A percentile compares a stretch with the other conserved stretches of the same genome.
These are phyloP conservation scores for Latrodectus geometricus DNA, from an alignment of 1,140 invertebrate species.

Conservation along the genomic window DNA sequence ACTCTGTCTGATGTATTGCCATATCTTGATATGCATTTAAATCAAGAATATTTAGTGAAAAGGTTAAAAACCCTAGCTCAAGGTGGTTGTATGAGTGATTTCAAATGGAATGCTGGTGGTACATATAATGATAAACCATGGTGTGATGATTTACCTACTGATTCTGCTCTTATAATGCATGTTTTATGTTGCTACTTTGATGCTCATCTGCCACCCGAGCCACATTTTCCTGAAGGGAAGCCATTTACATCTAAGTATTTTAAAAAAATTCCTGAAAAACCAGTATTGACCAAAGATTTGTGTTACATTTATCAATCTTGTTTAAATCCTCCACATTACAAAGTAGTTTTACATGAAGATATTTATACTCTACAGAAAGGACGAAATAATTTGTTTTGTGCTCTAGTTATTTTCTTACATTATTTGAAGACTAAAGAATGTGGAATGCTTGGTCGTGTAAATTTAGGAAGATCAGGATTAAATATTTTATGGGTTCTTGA, in stretches of 20 bases:
- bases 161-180: conserved; percentile 81
- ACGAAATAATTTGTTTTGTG: conserved; percentile 85
- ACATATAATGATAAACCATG: conserved; percentile 80
- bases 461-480: conserved; percentile 81
- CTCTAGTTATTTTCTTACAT: conserved; percentile 82
- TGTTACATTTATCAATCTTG: conserved; percentile 70
- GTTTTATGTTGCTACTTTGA: conserved; percentile 85
- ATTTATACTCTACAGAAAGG: conserved; percentile 78
- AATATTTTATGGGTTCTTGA: conserved; percentile 84
- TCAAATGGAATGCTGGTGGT: conserved; percentile 82
- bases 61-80: conserved; percentile 81
- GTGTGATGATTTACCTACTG: conserved; percentile 83
- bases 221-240: conserved; percentile 80
- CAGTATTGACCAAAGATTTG: conserved; percentile 68
- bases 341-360: conserved; percentile 76
- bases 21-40: conserved; percentile 81
- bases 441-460: conserved; percentile 81
- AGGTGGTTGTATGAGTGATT: conserved; percentile 84
- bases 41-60: conserved; percentile 86
- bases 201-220: conserved; percentile 80
- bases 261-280: conserved; percentile 74
- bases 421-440: conserved; percentile 77
- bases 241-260: conserved; percentile 80
- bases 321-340: conserved; percentile 80
- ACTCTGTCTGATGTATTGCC: conserved; percentile 78